Base-by-base conservation (phyloP, 1,140 invertebrate genomes). In the Ectropis grisescens region DNA sequence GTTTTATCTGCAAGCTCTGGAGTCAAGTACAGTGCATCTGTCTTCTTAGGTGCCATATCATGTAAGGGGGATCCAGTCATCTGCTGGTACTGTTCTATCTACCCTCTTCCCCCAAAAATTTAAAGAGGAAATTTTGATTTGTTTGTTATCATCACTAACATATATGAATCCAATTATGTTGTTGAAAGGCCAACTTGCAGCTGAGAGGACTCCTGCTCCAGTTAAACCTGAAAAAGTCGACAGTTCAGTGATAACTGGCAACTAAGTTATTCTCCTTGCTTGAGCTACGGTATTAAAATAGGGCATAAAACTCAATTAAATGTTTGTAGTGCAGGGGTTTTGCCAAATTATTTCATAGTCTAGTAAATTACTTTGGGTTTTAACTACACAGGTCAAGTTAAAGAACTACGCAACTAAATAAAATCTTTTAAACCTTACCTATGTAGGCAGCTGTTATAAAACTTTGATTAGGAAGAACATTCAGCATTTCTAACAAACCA, bases 131-230 rank as follows among this genome's bases (percentile, higher is more conserved):
- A 89, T 65, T 66, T 85, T 86, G 3, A 87, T 42, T 13, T 48
- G 57, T 28, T 80, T 49, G 9, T 79, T 59, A 36, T 86, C 74
- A 29, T 84, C 50, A 50, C 81, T 84, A 1, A 84, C 58, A 42
- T 87, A 88, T 34, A 89, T 56, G 37, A 83, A 75, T 19, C 86
- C 87, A 46, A 89, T 78, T 2, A 80, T 47, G 48, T 86, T 84
- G 12, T 68, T 69, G 37, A 81, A 76, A 23, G 83, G 54, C 16
- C 58, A 37, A 37, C 75, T 83, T 27, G 65, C 33, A 27, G 68
- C 24, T 29, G 69, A 71, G 22, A 85, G 45, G 15, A 70, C 45
- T 22, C 59, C 33, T 36, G 46, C 58, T 24, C 70, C 66, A 33
- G 76, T 71, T 9, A 84, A 6, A 49, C 81, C 84, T 85, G 58